Conservation (phyloP, 2,888 invertebrate species). For the Drosophila kanekoi region DNA sequence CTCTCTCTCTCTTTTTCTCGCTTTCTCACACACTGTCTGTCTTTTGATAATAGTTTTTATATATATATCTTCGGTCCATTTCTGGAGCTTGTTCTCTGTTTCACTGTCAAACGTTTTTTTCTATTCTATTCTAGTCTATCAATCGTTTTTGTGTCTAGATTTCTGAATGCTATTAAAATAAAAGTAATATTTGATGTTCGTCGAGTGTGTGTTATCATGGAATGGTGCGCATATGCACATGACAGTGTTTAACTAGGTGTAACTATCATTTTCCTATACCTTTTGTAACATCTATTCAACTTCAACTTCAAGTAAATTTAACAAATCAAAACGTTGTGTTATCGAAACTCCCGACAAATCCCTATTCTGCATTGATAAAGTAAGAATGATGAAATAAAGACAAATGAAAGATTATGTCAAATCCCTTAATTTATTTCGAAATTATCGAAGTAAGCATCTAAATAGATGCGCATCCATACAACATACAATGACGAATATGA, state of each 20-base stretch:
- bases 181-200: slow-evolving; percentile 11
- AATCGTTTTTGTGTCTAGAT: slow-evolving; percentile 12
- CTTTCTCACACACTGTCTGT: slow-evolving; percentile 2
- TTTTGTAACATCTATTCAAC: not conserved
- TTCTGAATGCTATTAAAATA: slow-evolving; percentile 24
- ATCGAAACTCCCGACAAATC: not conserved
- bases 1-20: slow-evolving; percentile 10
- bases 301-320: not conserved
- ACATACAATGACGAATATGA: not conserved
- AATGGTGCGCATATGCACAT: slow-evolving; percentile 2
- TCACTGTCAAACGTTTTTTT: slow-evolving; percentile 12
- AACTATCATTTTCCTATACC: not conserved
- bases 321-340: not conserved
- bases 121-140: slow-evolving; percentile 11
- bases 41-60: not conserved
- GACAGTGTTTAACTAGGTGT: not conserved
- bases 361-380: not conserved
- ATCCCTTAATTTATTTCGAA: not conserved
- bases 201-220: slow-evolving; percentile 16
- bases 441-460: not conserved
- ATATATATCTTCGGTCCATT: slow-evolving; percentile 15
- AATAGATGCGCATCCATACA: not conserved
- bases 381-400: not conserved
- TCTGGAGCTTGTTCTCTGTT: slow-evolving; percentile 6
- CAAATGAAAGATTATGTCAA: not conserved